Conservation (phyloP, 2,888 invertebrate species). For the Lepidochrysops patricia region DNA sequence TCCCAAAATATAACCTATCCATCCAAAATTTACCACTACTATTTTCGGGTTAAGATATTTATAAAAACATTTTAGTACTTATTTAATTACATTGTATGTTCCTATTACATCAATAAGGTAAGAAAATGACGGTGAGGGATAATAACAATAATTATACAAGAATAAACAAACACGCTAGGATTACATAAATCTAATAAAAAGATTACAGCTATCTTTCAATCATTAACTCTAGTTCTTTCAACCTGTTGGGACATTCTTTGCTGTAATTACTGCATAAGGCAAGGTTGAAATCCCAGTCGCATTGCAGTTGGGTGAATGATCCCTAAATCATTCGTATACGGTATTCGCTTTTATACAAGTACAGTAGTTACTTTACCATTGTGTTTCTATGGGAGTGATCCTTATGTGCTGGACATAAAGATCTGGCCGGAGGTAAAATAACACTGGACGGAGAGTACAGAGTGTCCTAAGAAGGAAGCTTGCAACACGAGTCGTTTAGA, state of each 20-base stretch:
- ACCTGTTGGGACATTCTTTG: neutral
- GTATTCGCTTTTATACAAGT: slow-evolving; percentile 29
- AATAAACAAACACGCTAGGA: neutral
- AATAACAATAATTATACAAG: neutral
- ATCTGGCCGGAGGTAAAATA: too few species aligned
- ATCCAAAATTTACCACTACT: too few species aligned
- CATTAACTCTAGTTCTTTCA: neutral
- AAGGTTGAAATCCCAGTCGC: slow-evolving; percentile 21
- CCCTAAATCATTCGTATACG: slow-evolving; percentile 42
- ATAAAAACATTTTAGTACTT: too few species aligned
- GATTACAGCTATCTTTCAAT: neutral
- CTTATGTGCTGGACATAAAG: too few species aligned
- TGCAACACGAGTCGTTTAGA: slow-evolving; percentile 33
- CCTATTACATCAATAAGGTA: too few species aligned
- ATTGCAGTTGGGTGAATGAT: slow-evolving; percentile 49
- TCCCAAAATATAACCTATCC: too few species aligned
- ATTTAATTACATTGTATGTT: too few species aligned
- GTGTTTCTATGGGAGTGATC: too few species aligned
- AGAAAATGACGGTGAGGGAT: too few species aligned
- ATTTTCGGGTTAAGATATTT: too few species aligned
- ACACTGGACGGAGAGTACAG: too few species aligned
- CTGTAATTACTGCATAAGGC: neutral
- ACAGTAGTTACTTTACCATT: too few species aligned
- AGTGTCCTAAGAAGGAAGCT: slow-evolving; percentile 55
- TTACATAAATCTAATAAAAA: neutral